phyloP scores from a whole-genome alignment of 2,888 invertebrate species.

The Cordilura impudica region DNA sequence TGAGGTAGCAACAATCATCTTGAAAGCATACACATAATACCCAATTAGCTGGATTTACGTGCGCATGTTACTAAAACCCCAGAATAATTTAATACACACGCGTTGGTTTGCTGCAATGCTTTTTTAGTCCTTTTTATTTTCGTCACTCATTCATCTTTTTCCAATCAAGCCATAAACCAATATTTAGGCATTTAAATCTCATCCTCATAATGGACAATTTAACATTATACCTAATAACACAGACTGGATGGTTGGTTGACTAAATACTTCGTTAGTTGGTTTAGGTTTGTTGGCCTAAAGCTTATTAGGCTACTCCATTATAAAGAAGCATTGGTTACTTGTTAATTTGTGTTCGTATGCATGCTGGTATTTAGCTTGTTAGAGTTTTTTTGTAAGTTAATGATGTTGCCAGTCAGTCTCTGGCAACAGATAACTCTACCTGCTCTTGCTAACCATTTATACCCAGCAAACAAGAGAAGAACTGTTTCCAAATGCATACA shows the following conservation, averaged over 20 bases:
- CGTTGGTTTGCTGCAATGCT: neutral
- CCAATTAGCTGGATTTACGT: constrained; percentile 67
- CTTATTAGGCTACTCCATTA: constrained; percentile 35
- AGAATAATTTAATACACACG: constrained; percentile 37
- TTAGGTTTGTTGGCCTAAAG: constrained; percentile 25
- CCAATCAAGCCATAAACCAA: neutral
- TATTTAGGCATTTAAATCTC: constrained; percentile 14
- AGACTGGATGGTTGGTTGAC: constrained; percentile 9
- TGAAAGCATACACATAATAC: constrained; percentile 57
- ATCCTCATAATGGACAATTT: constrained; percentile 34
- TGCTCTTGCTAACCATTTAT: constrained; percentile 51
- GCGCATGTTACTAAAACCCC: constrained; percentile 61
- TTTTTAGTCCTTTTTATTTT: neutral
- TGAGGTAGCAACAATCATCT: constrained; percentile 38
- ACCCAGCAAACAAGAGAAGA: constrained; percentile 66
- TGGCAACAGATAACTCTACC: constrained; percentile 59
- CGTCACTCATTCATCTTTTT: neutral
- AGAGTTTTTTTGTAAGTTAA: constrained; percentile 59
- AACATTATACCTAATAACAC: constrained; percentile 40
- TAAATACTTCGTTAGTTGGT: neutral
- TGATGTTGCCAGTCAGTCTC: constrained; percentile 73
- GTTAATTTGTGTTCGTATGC: constrained; percentile 14
- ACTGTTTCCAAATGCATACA: too few relatives aligned
- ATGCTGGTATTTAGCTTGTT: constrained; percentile 45
- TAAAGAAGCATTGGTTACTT: neutral